Percentiles rank a stretch among this genome's conserved stretches.
phyloP scores from a whole-genome alignment of 2,113 vertebrate species.

The Bubo bubo region DNA sequence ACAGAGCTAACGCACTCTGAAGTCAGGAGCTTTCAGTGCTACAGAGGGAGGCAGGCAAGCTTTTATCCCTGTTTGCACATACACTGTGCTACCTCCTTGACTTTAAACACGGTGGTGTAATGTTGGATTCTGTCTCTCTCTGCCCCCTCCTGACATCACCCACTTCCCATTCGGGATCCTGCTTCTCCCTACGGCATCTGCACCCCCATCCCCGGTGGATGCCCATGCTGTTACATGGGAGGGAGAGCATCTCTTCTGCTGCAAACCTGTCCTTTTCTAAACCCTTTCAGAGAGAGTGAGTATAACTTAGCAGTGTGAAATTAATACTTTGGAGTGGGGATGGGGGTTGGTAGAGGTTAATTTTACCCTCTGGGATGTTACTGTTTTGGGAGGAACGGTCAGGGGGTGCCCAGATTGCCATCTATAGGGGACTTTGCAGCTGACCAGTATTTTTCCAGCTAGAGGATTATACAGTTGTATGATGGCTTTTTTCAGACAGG shows the following conservation, averaged over 20 bases:
- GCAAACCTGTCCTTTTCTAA: background rate
- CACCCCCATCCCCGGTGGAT: background rate
- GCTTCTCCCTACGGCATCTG: background rate
- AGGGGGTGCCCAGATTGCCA: background rate
- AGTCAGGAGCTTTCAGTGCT: background rate
- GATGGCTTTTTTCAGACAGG: background rate
- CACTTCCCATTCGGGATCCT: accelerated
- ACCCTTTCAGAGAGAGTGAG: background rate
- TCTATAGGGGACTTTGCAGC: background rate
- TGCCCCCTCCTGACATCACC: background rate
- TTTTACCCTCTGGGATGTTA: background rate
- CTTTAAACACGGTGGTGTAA: background rate
- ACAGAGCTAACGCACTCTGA: background rate
- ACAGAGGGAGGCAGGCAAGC: background rate
- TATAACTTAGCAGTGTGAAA: background rate
- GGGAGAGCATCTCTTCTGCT: background rate
- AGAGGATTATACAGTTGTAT: background rate
- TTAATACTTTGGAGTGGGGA: background rate
- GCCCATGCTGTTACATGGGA: accelerated
- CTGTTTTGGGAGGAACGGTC: background rate
- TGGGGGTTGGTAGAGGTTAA: background rate
- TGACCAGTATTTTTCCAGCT: background rate
- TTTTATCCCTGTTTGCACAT: background rate
- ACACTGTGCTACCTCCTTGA: background rate
- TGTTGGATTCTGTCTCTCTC: background rate